phyloP scores from a whole-genome alignment of 2,797 vertebrate genomes.

The Lateolabrax maculatus region DNA sequence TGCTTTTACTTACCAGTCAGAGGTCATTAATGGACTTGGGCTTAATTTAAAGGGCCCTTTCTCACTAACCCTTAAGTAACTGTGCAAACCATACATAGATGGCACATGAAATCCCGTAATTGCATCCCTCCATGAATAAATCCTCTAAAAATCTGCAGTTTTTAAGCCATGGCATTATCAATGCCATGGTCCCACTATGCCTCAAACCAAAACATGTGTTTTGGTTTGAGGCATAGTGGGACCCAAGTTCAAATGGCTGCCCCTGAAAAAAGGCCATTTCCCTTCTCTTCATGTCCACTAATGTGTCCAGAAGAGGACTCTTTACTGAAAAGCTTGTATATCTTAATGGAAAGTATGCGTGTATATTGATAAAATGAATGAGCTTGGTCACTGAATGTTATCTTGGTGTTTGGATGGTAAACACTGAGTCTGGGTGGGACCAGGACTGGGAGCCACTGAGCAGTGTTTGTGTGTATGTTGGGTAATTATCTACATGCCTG shows the following conservation, averaged over 20 bases:
- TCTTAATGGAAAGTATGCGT: background rate
- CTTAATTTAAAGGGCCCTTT: background rate
- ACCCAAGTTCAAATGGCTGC: background rate
- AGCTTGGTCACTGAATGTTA: slow-evolving; percentile 25
- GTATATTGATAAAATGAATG: background rate
- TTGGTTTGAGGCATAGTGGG: background rate
- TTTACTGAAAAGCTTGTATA: background rate
- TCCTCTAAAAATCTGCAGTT: background rate
- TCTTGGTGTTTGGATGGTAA: slow-evolving; percentile 42
- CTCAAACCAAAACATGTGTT: no score
- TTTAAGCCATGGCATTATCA: no score
- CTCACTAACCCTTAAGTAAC: background rate
- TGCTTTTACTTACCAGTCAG: no score
- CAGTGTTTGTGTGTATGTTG: slow-evolving; percentile 13
- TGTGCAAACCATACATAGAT: background rate
- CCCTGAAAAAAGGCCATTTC: background rate
- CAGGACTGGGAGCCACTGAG: slow-evolving; percentile 22
- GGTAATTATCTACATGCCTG: slow-evolving; percentile 25
- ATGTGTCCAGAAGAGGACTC: background rate
- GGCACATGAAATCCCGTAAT: background rate
- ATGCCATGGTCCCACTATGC: no score
- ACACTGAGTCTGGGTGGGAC: slow-evolving; percentile 46
- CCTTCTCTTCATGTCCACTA: background rate
- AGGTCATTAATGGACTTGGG: background rate
- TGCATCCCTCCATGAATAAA: background rate